Evolutionary conservation across 2,113 vertebrate genomes (phyloP), one percentile per base, ranked within the genome.

Genomic region (Calypte anna): DNA sequence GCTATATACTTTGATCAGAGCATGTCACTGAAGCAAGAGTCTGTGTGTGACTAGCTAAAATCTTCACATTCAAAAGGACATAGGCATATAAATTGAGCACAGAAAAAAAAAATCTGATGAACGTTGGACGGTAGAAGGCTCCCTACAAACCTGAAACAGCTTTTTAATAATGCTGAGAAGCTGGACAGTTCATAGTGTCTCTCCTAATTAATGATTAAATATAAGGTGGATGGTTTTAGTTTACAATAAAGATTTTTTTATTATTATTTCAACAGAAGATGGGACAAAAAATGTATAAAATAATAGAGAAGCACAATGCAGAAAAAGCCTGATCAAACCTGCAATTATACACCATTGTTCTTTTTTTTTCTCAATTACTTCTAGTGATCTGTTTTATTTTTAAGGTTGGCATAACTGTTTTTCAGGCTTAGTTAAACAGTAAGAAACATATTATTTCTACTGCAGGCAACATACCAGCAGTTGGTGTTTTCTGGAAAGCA

Each of bases 391-490:
- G 12, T 76, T 92, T 92, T 66, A 54, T 38, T 88, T 84, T 59
- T 59, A 82, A 82, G 38, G 33, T 40, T 86, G 61, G 21, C 21
- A 22, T 61, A 51, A 40, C 78, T 95, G 63, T 59, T 88, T 93
- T 85, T 81, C 88, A 44, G 68, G 55, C 20, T 74, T 64, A 69
- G 55, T 55, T 44, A 81, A 74, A 73, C 44, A 59, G 75, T 68
- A 68, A 85, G n/a, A 51, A 81, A 46, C 30, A 44, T 33, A 50
- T 15, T 87, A 70, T 66, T 96, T 94, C 91, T 83, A 90, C 31
- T 68, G 53, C 43, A 80, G 85, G 59, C 72, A 59, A 1, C 1
- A 54, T 57, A 76, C 18, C 48, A 81, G 72, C 48, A 67, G 51
- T 40, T 85, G 61, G 20, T 21, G 81, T 69, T 66, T 70, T 67